These are phyloP conservation scores for Ceyx erithaca DNA, from an alignment of 2,797 vertebrate species.

Conservation along the genomic window DNA sequence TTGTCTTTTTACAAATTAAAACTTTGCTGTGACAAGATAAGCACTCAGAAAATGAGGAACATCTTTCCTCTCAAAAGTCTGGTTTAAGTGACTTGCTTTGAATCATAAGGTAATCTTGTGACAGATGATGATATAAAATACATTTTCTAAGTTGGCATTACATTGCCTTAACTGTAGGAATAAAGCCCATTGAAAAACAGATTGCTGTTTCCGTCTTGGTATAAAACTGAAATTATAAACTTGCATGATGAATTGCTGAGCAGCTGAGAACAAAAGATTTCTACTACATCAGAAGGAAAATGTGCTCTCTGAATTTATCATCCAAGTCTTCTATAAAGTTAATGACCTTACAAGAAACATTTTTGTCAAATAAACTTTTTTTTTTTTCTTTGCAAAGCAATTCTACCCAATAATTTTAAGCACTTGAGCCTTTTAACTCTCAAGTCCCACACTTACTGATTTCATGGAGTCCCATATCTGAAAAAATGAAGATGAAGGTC, in stretches of 20 bases:
- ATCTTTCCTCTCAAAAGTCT: constrained; percentile 23
- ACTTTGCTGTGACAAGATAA: constrained; percentile 36
- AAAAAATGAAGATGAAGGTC: not conserved
- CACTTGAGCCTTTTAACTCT: not conserved
- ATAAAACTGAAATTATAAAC: constrained; percentile 30
- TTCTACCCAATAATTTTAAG: not conserved
- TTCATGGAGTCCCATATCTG: not conserved
- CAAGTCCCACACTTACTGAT: fast-evolving
- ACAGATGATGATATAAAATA: constrained; percentile 41
- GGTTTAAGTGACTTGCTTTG: constrained; percentile 38
- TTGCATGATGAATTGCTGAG: constrained; percentile 2
- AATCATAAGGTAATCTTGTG: constrained; percentile 32
- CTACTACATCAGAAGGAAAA: not conserved
- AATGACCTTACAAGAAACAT: not conserved
- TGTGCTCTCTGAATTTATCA: not conserved
- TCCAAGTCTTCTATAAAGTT: not conserved
- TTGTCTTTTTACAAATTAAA: constrained; percentile 13
- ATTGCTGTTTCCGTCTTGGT: constrained; percentile 12
- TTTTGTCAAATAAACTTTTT: not conserved
- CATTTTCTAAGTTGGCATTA: not conserved
- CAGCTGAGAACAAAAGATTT: not conserved
- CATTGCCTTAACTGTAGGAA: constrained; percentile 7
- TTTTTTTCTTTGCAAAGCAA: not conserved
- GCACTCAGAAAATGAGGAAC: constrained; percentile 1
- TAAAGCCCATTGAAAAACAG: constrained; percentile 26